These are phyloP conservation scores for Phataginus tetradactyla DNA, from an alignment of 2,797 vertebrate genomes.

Conservation along the genomic window DNA sequence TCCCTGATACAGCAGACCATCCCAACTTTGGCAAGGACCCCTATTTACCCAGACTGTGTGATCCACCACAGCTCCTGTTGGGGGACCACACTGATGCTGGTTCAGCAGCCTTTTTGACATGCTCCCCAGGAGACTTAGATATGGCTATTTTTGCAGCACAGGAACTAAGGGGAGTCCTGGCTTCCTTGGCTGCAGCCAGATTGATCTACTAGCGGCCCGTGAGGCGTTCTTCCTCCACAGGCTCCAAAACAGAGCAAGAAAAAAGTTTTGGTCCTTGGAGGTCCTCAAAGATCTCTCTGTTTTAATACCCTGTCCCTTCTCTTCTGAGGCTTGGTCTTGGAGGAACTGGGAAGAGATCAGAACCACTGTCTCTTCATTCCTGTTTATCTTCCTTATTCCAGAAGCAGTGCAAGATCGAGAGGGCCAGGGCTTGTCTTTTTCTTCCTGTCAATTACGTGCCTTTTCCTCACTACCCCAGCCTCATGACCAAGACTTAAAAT, in stretches of 20 bases:
- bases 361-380: neutral
- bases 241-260: neutral
- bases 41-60: neutral
- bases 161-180: neutral
- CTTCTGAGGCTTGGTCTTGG: neutral
- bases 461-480: neutral
- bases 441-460: neutral
- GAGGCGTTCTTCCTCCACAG: neutral
- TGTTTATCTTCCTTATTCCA: neutral
- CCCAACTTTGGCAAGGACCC: neutral
- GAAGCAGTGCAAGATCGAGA: neutral
- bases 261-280: neutral
- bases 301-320: neutral
- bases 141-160: neutral
- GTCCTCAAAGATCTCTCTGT: neutral
- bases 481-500: neutral
- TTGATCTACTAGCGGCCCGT: neutral
- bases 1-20: neutral
- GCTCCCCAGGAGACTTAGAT: neutral
- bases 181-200: neutral
- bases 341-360: neutral
- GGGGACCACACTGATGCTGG: neutral
- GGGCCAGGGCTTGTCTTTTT: neutral
- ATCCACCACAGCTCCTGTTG: neutral
- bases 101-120: neutral